Conservation (phyloP, 1,140 invertebrate genomes). For the Bombyx mori region DNA sequence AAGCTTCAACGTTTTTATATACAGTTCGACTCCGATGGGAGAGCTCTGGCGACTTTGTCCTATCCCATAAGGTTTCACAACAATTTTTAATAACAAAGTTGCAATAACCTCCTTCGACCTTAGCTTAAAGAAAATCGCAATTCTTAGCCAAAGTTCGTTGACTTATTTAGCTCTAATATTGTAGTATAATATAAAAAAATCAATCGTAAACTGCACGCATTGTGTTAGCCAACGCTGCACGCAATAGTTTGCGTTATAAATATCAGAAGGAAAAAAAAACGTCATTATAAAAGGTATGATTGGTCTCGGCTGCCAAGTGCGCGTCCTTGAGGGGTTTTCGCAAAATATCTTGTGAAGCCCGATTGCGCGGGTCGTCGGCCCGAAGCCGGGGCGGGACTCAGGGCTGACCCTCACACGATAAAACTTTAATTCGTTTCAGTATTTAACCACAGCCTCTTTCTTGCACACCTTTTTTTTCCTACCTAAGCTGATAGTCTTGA, state of each 20-base stretch:
- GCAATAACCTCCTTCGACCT: too few species aligned
- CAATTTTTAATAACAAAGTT: too few species aligned
- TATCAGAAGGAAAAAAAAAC: constrained; percentile 26
- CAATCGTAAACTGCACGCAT: constrained; percentile 39
- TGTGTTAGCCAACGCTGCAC: constrained; percentile 37
- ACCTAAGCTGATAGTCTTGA: too few species aligned
- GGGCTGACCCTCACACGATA: neutral
- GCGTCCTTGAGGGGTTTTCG: constrained; percentile 54
- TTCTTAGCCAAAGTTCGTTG: neutral
- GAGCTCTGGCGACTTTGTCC: too few species aligned
- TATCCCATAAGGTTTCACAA: too few species aligned
- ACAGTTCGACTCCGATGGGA: too few species aligned
- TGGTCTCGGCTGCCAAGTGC: constrained; percentile 48
- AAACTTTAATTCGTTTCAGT: neutral
- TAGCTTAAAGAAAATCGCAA: too few species aligned
- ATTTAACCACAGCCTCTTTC: neutral
- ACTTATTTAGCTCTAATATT: neutral
- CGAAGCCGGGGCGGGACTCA: constrained; percentile 17
- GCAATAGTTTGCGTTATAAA: constrained; percentile 41
- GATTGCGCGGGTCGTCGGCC: constrained; percentile 41
- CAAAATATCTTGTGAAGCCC: constrained; percentile 28
- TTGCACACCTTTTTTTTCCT: too few species aligned
- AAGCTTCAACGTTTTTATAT: too few species aligned
- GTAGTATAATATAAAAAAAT: neutral
- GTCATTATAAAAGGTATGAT: constrained; percentile 51